Percentiles rank a stretch among this genome's conserved stretches.
Conservation (phyloP, 2,888 invertebrate species). For the Allygus modestus region DNA sequence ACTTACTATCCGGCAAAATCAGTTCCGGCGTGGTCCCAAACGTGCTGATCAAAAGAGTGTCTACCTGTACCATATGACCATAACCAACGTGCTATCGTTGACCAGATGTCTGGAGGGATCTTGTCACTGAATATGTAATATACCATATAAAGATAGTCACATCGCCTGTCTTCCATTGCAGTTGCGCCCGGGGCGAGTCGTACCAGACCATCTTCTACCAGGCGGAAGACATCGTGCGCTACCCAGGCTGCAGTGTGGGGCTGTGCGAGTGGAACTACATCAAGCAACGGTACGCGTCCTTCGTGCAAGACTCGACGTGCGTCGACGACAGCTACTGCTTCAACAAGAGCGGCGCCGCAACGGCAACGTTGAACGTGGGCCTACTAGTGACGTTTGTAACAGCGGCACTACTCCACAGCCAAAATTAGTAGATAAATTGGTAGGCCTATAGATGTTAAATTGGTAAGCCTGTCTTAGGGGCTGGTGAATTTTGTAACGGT, state of each 20-base stretch:
- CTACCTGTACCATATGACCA: too few relatives aligned
- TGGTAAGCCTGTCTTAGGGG: too few relatives aligned
- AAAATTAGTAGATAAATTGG: neutral
- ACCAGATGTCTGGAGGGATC: too few relatives aligned
- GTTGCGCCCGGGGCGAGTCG: constrained; percentile 72
- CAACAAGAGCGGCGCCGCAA: constrained; percentile 65
- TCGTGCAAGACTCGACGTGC: constrained; percentile 77
- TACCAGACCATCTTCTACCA: constrained; percentile 83
- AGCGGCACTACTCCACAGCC: neutral
- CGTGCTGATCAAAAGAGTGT: too few relatives aligned
- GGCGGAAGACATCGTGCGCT: constrained; percentile 83
- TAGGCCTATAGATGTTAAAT: too few relatives aligned
- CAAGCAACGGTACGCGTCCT: constrained; percentile 78
- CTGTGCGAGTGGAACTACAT: constrained; percentile 87
- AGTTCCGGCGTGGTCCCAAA: too few relatives aligned
- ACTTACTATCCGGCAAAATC: too few relatives aligned
- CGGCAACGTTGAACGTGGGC: neutral
- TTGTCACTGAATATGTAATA: too few relatives aligned
- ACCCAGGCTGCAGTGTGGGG: constrained; percentile 85
- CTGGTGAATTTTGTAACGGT: too few relatives aligned
- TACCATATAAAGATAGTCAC: too few relatives aligned
- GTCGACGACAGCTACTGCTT: constrained; percentile 78
- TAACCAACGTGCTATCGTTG: too few relatives aligned
- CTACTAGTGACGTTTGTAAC: neutral
- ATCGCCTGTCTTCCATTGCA: constrained; percentile 66